phyloP scores from a whole-genome alignment of 2,113 vertebrate genomes.

The Siniperca knerii region DNA sequence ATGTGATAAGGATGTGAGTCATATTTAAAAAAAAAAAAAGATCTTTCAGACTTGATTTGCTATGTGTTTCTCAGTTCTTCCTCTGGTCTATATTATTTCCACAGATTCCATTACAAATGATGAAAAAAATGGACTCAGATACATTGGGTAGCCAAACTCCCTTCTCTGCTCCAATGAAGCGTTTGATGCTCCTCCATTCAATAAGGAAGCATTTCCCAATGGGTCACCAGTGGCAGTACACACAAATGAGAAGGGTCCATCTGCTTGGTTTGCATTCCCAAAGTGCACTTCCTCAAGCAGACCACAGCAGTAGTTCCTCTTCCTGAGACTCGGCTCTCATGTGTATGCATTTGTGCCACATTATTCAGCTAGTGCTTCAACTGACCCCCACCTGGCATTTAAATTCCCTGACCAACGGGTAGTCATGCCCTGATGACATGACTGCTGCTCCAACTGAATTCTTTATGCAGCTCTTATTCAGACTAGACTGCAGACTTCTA shows the following conservation, averaged over 20 bases:
- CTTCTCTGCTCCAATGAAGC: slow-evolving; percentile 83
- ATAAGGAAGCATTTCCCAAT: slow-evolving; percentile 82
- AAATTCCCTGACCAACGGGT: slow-evolving; percentile 87
- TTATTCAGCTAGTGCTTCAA: slow-evolving; percentile 87
- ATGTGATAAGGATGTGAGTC: slow-evolving; percentile 13
- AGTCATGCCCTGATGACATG: slow-evolving; percentile 87
- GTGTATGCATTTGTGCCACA: slow-evolving; percentile 88
- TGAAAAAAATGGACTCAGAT: slow-evolving; percentile 62
- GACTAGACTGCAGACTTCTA: slow-evolving; percentile 52
- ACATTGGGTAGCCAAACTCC: slow-evolving; percentile 71
- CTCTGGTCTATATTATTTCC: slow-evolving; percentile 35
- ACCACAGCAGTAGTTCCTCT: slow-evolving; percentile 64
- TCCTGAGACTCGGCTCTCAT: slow-evolving; percentile 80
- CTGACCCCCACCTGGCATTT: slow-evolving; percentile 90
- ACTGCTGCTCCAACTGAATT: slow-evolving; percentile 84
- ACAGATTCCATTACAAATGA: slow-evolving; percentile 60
- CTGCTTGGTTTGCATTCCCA: slow-evolving; percentile 82
- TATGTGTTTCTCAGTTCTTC: slow-evolving; percentile 42
- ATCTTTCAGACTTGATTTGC: slow-evolving; percentile 31
- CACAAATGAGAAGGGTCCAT: slow-evolving; percentile 85
- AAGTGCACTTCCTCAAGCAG: slow-evolving; percentile 82
- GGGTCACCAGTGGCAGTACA: slow-evolving; percentile 81
- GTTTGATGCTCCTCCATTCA: slow-evolving; percentile 82
- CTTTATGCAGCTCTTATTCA: slow-evolving; percentile 82
- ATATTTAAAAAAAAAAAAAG: background rate